Base-by-base conservation (phyloP, 1,140 invertebrate species). In the Drosophila trapezifrons region DNA sequence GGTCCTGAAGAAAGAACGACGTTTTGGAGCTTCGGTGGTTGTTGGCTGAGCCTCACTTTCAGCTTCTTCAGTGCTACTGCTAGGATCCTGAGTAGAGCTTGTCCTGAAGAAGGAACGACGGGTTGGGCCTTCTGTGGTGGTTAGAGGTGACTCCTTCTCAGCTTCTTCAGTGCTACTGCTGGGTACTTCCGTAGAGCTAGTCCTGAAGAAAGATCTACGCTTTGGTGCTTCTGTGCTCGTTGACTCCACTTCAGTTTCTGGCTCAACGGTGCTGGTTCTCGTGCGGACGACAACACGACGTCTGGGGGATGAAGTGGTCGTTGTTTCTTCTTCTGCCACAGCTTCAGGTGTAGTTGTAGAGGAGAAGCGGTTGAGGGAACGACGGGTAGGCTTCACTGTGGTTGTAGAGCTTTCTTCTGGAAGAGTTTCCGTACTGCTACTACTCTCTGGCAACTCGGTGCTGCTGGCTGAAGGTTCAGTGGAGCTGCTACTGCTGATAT, bases 261-360 rank as follows among this genome's bases (percentile, higher is more conserved):
- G n/a, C 6, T 51, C 65, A n/a, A 32, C 46, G 9, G 65, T 71
- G n/a, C 43, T 72, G 0, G 54, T 45, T 17, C 43, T 58, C 2
- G 51, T 71, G 2, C 69, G 35, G 7, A 72, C 32, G 5, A 71
- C 29, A 27, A 58, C 43, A 0, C 66, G 69, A 9, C 66, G 43
- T 17, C 20, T 72, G 8, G 51, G 27, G 7, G 25, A 7, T 13
- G 13, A 13, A 2, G 43, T 52, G 0, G 59, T 47, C 0, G 45
- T 82, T 17, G 62, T n/a, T 46, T 37, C 55, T 4, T 46, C 45
- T 32, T 40, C 25, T 7, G n/a, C 10, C 10, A 9, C 29, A 38
- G 20, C 7, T 52, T 65, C 40, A 3, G 37, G 10, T 10, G 60
- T 67, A 13, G 60, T 37, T 29, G 40, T 38, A 13, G 56, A 54